Conservation (phyloP, 1,140 invertebrate species). For the Micrasema minimum region DNA sequence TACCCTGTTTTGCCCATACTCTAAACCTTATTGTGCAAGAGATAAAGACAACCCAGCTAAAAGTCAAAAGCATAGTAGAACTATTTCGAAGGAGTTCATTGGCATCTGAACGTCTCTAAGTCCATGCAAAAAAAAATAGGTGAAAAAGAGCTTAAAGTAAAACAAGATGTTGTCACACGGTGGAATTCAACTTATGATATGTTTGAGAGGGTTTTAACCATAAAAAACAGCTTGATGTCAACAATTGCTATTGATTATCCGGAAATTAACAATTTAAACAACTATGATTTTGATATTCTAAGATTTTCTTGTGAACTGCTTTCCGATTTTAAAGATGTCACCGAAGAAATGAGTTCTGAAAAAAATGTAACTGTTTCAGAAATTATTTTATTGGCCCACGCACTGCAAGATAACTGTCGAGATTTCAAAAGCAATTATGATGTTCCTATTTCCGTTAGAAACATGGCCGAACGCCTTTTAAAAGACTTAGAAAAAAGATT, state of each 20-base stretch:
- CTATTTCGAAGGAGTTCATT: neutral
- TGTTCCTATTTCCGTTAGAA: neutral
- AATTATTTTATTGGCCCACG: no score
- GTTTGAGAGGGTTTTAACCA: constrained; percentile 44
- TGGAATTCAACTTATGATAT: constrained; percentile 55
- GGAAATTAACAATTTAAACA: neutral
- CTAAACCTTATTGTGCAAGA: neutral
- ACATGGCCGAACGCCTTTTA: no score
- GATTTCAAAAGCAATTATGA: neutral
- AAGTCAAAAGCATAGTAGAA: neutral
- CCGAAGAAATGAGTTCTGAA: constrained; percentile 41
- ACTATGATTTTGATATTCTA: neutral
- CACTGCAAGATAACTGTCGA: no score
- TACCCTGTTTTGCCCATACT: neutral
- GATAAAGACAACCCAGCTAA: neutral
- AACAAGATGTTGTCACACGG: constrained; percentile 50
- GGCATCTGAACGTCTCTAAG: neutral
- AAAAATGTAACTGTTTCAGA: constrained; percentile 43
- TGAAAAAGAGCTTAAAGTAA: constrained; percentile 44
- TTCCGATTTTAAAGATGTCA: constrained; percentile 35
- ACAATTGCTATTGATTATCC: constrained; percentile 4
- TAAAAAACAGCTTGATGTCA: constrained; percentile 46
- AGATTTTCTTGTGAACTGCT: neutral
- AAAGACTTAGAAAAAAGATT: neutral
- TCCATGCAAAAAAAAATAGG: constrained; percentile 2